Evolutionary conservation across 2,797 vertebrate genomes (phyloP), one percentile per base, ranked within the genome.

Genomic region (Xiphorhynchus erythropygius): DNA sequence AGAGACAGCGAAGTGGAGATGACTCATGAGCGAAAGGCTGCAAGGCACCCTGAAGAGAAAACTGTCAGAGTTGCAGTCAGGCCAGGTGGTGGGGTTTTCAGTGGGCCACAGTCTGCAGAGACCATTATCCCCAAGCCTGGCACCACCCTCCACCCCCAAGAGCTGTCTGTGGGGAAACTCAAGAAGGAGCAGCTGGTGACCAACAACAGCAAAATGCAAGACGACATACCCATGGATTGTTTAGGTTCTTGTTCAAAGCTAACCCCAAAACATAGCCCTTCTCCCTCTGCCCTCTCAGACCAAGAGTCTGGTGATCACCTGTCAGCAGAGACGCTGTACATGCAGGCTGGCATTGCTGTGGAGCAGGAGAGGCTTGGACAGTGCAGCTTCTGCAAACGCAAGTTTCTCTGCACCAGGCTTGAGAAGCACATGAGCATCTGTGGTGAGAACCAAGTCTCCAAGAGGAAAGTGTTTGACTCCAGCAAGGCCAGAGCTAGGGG

Each of bases 391-490:
- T 99, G 99, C 44, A 95, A 97, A 9, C 98, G 98, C 22, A 98
- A 42, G 10, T 99, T 99, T 96, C 75, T 87, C 53, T 64, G 78
- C 13, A 76, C 96, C 4, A 98, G 99, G 73, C 93, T 99, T 39
- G 97, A 98, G 93, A 98, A 97, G 75, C 99, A 99, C 46, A 32
- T 82, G 17, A 93, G 25, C 35, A 93, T 98, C 92, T 99, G 99
- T 87, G 8, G 98, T 86, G 99, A 97, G 89, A 89, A 81, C 23
- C 98, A 98, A 47, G 86, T 86, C 19, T 97, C 98, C 24, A 98
- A 94, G 21, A 98, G 98, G 67, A 98, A 98, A 96, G 97, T 98
- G 53, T 99, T 98, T 85, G 98, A 99, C 95, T 98, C 98, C 18
- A 98, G 94, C 15, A 93, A 85, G 70, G 95, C 98, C 62, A 98